These are phyloP conservation scores for Amphiprion clarkii DNA, from an alignment of 2,797 vertebrate genomes.

Conservation along the genomic window DNA sequence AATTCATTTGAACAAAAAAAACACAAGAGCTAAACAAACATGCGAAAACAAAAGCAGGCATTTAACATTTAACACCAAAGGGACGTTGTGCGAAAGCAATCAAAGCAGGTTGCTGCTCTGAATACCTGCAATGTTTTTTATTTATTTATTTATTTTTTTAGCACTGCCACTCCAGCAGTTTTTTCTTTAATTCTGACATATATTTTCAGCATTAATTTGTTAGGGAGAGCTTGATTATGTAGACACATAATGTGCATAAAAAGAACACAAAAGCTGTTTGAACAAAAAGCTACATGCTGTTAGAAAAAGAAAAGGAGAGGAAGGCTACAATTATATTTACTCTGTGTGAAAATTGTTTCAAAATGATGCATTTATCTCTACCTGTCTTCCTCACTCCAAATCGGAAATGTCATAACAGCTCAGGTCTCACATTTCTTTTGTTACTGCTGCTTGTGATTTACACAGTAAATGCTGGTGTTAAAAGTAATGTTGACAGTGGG, in stretches of 20 bases:
- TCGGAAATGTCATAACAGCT: conserved; percentile 57
- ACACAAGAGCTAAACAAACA: conserved; percentile 57
- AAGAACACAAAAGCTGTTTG: conserved; percentile 53
- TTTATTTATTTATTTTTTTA: conserved; percentile 27
- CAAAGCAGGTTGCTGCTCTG: conserved; percentile 52
- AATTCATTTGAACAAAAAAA: conserved; percentile 65
- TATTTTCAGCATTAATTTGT: conserved; percentile 62
- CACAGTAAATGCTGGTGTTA: conserved; percentile 38
- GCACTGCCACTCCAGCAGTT: conserved; percentile 38
- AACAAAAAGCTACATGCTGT: conserved; percentile 37
- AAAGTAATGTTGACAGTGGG: conserved; percentile 48
- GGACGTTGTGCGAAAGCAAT: conserved; percentile 49
- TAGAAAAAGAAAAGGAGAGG: conserved; percentile 21
- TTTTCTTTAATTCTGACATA: conserved; percentile 56
- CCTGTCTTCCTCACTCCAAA: conserved; percentile 33
- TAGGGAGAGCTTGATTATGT: conserved; percentile 43
- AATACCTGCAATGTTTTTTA: conserved; percentile 42
- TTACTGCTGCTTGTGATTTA: conserved; percentile 46
- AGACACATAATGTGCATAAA: conserved; percentile 14
- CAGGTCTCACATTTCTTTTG: conserved; percentile 46
- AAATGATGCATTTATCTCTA: conserved; percentile 53
- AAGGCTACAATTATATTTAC: conserved; percentile 50
- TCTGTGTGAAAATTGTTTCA: conserved; percentile 49
- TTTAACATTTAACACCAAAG: conserved; percentile 56
- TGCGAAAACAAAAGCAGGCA: conserved; percentile 47